Base-by-base conservation (phyloP, 2,113 vertebrate genomes). In the Rhodinocichla rosea region DNA sequence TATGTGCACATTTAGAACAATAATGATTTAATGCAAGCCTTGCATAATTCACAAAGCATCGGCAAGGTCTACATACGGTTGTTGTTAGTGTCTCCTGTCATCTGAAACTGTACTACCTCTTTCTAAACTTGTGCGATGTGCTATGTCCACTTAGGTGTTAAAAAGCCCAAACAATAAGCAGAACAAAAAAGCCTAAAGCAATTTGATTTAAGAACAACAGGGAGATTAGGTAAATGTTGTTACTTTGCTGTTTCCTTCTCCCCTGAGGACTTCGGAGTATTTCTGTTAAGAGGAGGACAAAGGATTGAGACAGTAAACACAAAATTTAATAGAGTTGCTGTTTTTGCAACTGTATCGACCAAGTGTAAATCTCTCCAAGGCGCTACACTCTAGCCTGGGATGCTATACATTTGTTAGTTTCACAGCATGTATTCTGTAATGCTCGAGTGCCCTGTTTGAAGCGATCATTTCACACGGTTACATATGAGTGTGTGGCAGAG, bases 401-500 rank as follows among this genome's bases (percentile, higher is more conserved):
- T 27, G 4, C 13, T 15, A 0, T 21, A 2, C 6, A 1, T 33
- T 20, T 5, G 19, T 7, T 32, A 23, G 24, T 24, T 90, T 56
- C 26, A 19, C 10, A 9, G 14, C 23, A 3, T 1, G 15, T 21
- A 5, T 50, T 49, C 20, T 11, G 11, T 37, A 9, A 23, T 4
- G 37, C 17, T 49, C 9, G 52, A 28, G 15, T 7, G 24, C 49
- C 22, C 14, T 30, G 0, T 45, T 55, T 13, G 44, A 24, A 45
- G 22, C 5, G 49, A 9, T 13, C n/a, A 3, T 45, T 26, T 49
- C 7, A 0, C 63, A 2, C 5, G 50, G 2, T 47, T 19, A 9
- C 15, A 13, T 2, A 33, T 2, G n/a, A 11, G 24, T 1, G 65
- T 42, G 0, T 4, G 52, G 4, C 26, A 9, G 56, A 4, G 4